phyloP scores from a whole-genome alignment of 2,113 vertebrate species.

The Poeciliopsis retropinna region DNA sequence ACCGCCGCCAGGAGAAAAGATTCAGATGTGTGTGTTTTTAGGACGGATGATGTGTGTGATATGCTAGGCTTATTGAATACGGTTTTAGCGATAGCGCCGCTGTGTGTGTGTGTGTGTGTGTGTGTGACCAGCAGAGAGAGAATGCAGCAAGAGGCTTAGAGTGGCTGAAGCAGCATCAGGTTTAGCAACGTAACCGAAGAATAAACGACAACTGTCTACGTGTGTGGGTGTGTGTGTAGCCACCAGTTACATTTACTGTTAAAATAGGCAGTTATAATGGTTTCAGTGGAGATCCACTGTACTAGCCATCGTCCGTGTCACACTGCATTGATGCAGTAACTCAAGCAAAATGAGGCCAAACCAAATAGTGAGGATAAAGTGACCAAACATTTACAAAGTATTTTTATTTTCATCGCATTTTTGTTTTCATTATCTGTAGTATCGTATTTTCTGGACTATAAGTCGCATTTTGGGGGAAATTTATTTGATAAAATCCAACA shows the following conservation, averaged over 20 bases:
- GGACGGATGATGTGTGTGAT: conserved; percentile 58
- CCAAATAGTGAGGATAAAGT: too few species aligned
- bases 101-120: conserved; percentile 11
- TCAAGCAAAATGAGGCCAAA: too few species aligned
- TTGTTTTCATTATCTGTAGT: too few species aligned
- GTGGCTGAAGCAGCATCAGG: conserved; percentile 60
- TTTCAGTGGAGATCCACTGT: too few species aligned
- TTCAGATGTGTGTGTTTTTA: conserved; percentile 66
- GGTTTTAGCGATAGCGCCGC: conserved; percentile 66
- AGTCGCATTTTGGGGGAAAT: too few species aligned
- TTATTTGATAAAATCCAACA: too few species aligned
- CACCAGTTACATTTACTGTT: not conserved
- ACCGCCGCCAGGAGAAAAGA: conserved; percentile 56
- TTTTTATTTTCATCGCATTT: too few species aligned
- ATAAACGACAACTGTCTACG: conserved; percentile 65
- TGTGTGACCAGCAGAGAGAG: conserved; percentile 61
- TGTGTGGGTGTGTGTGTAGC: not conserved
- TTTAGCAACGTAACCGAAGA: conserved; percentile 59
- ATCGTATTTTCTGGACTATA: too few species aligned
- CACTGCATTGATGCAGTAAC: too few species aligned
- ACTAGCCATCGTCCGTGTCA: too few species aligned
- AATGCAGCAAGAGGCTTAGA: conserved; percentile 74
- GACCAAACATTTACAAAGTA: too few species aligned
- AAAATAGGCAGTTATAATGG: too few species aligned
- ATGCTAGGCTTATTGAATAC: conserved; percentile 78